phyloP scores from a whole-genome alignment of 2,888 invertebrate species.

The Melieria omissa region DNA sequence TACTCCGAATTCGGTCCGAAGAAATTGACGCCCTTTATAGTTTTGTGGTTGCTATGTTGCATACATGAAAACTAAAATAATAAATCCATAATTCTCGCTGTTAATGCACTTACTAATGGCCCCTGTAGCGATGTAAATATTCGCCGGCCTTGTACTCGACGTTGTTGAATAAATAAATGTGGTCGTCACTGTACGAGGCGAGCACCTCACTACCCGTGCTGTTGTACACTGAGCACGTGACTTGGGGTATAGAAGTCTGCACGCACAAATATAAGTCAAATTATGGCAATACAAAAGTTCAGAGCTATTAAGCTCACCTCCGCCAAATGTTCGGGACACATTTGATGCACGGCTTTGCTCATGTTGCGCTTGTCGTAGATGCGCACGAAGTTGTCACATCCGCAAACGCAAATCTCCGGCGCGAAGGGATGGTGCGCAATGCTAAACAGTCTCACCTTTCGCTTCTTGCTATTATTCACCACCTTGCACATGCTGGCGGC shows the following conservation, averaged over 20 bases:
- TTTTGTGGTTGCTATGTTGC: constrained; percentile 72
- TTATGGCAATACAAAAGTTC: constrained; percentile 23
- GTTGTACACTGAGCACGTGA: constrained; percentile 92
- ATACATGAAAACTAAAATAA: neutral
- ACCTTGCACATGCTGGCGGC: constrained; percentile 71
- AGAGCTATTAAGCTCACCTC: constrained; percentile 51
- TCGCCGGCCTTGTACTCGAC: constrained; percentile 67
- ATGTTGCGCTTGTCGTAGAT: constrained; percentile 79
- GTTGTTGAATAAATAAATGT: constrained; percentile 88
- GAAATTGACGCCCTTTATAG: constrained; percentile 92
- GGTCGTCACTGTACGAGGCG: constrained; percentile 94
- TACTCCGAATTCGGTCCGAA: constrained; percentile 93
- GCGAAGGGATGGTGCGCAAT: constrained; percentile 86
- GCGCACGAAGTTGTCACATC: constrained; percentile 81
- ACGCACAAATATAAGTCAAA: neutral
- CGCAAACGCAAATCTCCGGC: constrained; percentile 84
- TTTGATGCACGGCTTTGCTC: constrained; percentile 69
- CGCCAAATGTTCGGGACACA: constrained; percentile 70
- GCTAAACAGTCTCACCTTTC: constrained; percentile 84
- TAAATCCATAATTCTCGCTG: neutral
- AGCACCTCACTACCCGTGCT: constrained; percentile 90
- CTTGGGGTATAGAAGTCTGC: constrained; percentile 68
- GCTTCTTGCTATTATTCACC: constrained; percentile 60
- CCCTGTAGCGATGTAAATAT: constrained; percentile 71
- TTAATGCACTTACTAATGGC: constrained; percentile 69